Evolutionary conservation across 2,888 invertebrate genomes (phyloP), one percentile per base, ranked within the genome.

Genomic region (Ophion costatus): DNA sequence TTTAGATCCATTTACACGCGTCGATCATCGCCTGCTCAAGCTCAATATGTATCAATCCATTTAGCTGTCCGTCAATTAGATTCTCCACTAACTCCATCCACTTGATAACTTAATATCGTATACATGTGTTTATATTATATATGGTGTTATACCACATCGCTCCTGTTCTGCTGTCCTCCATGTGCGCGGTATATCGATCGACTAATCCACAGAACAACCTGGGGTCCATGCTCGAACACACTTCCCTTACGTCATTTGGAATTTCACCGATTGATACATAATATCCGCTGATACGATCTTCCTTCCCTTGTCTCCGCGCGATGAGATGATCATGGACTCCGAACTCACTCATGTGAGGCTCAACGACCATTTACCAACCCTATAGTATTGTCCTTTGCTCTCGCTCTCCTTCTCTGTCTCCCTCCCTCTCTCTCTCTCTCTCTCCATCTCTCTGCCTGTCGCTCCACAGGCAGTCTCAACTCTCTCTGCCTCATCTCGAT

Each of bases 51-150:
- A 84, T 78, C 84, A 70, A 78, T 45, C 81, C 70, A 81, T 81
- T 77, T 63, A 74, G 61, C 78, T 69, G 84, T 78, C 64, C 84
- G 74, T 81, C 84, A 84, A 84, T 84, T 84, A 84, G 63, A 75
- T 70, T 70, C 84, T 66, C 81, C 78, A 69, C 81, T 67, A 64
- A 69, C 64, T 24, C n/a, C 59, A 42, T 75, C 80, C 80, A 71
- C 83, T 76, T 66, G 67, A 73, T 73, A 76, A 67, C 73, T 69
- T 45, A 29, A 42, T 67, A 24, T n/a, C 5, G 14, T 51, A 51
- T 59, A 57, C 14, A 24, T 51, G 66, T 61, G 75, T 64, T 29
- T 67, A 59, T 77, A 17, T 22, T 29, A 69, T 17, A 57, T 20
- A 29, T 64, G 33, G 9, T 33, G 6, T 56, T 70, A 14, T 24